phyloP scores from a whole-genome alignment of 2,113 vertebrate genomes.

The Leucoraja erinaceus region DNA sequence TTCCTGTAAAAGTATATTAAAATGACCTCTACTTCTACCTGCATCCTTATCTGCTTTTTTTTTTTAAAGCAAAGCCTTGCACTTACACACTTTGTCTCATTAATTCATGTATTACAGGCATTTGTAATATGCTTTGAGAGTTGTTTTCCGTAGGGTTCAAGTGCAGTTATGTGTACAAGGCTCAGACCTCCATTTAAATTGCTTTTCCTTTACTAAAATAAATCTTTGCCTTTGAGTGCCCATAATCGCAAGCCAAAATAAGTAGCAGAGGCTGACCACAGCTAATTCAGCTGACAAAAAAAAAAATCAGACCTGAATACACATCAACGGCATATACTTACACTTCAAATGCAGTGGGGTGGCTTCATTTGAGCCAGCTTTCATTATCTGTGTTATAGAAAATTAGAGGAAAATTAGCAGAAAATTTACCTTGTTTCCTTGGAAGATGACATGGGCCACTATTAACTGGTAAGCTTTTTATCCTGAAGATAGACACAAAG shows the following conservation, averaged over 20 bases:
- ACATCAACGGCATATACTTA: not conserved
- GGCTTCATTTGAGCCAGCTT: not conserved
- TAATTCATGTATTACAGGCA: constrained; percentile 29
- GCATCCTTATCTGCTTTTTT: not conserved
- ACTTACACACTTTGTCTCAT: constrained; percentile 17
- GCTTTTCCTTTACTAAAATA: constrained; percentile 9
- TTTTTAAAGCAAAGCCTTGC: not conserved
- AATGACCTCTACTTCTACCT: constrained; percentile 35
- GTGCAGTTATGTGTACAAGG: constrained; percentile 25
- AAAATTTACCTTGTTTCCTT: not conserved
- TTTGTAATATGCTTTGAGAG: constrained; percentile 25
- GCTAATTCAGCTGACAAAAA: not conserved
- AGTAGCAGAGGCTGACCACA: not conserved
- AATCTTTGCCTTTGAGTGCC: not conserved
- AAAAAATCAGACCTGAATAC: not conserved
- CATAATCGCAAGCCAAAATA: too few species aligned
- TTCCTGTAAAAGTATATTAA: constrained; percentile 16
- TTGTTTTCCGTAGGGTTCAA: constrained; percentile 17
- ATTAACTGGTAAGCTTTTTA: not conserved
- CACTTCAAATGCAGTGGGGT: not conserved
- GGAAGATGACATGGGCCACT: not conserved
- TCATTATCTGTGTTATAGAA: not conserved
- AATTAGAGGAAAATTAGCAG: not conserved
- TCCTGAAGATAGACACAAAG: too few species aligned
- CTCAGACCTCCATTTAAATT: constrained; percentile 23